Evolutionary conservation across 2,888 invertebrate genomes (phyloP), one percentile per base, ranked within the genome.

Genomic region (Acronicta leporina): DNA sequence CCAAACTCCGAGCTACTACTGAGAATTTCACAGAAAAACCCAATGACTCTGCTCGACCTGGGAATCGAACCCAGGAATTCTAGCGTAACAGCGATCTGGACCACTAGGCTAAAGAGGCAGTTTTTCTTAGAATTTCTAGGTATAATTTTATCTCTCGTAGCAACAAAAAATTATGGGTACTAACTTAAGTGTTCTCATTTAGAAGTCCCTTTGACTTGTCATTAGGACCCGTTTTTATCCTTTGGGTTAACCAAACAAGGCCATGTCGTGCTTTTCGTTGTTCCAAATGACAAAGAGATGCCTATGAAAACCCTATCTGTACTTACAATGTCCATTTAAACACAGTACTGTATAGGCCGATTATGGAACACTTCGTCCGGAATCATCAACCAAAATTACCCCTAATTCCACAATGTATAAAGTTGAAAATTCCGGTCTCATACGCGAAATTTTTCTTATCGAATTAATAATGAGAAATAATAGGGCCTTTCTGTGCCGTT

Each of bases 391-490:
- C 75, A 50, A 83, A 77, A 77, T 73, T 53, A 63, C 27, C 67
- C 75, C 57, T 49, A 79, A 80, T 47, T 15, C 3, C 11, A 4
- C 16, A 48, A 48, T 70, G 52, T 66, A 78, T 81, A 87, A 81
- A 79, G 85, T 73, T 73, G 61, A 84, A 83, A 87, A 80, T 80
- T 75, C 77, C 63, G 76, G 80, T 68, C 60, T 61, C 59, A 74
- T 62, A 59, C 71, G 77, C 79, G 75, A 74, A 78, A 85, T 86
- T 88, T 89, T 91, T 90, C 88, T 91, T 92, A 91, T 92, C 90
- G 90, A 92, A 92, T 92, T 91, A 91, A 92, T 92, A 90, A 92
- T 89, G 88, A 91, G 87, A 87, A 92, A 89, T 91, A 89, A 91
- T 86, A 87, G 85, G 81, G 74, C 73, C 63, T 71, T 76, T 82